A percentile compares a stretch with the other conserved stretches of the same genome.
Conservation (phyloP, 2,888 invertebrate genomes). For the Habroteleia sp. region DNA sequence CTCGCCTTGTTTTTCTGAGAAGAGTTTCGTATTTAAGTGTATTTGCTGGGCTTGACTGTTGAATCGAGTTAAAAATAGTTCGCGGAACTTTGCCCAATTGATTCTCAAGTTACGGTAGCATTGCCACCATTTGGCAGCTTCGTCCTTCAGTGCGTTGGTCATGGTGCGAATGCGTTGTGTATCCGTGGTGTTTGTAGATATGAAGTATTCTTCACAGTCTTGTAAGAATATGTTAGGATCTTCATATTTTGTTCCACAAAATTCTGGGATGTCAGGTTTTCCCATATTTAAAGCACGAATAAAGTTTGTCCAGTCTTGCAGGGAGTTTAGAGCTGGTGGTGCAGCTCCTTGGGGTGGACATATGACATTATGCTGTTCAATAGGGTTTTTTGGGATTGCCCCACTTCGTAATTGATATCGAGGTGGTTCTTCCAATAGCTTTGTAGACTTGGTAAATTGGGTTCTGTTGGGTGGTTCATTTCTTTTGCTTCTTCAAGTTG, state of each 20-base stretch:
- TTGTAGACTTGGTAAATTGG: too few species aligned
- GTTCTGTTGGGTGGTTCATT: too few species aligned
- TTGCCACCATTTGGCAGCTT: constrained; percentile 31
- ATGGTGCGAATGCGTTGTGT: neutral
- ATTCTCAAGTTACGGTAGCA: constrained; percentile 16
- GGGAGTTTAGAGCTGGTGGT: too few species aligned
- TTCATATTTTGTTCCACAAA: constrained; percentile 22
- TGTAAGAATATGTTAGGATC: too few species aligned
- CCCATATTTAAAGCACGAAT: constrained; percentile 11
- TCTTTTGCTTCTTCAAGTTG: too few species aligned
- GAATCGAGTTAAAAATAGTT: constrained; percentile 3
- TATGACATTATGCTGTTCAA: too few species aligned
- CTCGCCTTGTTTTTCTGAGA: constrained; percentile 1
- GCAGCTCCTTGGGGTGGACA: too few species aligned
- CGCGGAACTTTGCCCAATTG: constrained; percentile 16
- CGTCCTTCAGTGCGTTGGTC: neutral
- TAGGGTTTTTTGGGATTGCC: too few species aligned
- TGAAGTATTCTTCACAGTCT: too few species aligned
- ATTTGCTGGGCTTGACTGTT: constrained; percentile 3
- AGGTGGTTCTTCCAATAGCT: too few species aligned
- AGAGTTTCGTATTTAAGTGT: constrained; percentile 17
- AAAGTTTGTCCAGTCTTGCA: constrained; percentile 17
- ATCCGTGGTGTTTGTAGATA: neutral
- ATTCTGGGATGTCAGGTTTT: constrained; percentile 23
- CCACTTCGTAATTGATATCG: too few species aligned